These are phyloP conservation scores for Bombus picipes DNA, from an alignment of 1,140 invertebrate species.

Conservation along the genomic window DNA sequence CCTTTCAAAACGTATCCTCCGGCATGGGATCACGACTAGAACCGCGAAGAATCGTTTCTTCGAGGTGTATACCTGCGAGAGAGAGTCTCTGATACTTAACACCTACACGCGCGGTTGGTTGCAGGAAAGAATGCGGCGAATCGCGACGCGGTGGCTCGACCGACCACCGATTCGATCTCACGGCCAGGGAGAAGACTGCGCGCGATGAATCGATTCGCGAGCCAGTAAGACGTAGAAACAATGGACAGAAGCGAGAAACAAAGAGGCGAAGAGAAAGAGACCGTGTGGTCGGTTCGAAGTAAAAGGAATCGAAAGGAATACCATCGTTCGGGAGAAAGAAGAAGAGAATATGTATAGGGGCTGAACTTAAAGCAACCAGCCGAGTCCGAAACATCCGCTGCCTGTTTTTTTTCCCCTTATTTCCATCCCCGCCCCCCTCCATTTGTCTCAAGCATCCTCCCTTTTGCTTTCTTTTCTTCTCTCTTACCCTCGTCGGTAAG, in stretches of 20 bases:
- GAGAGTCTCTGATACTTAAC: not conserved
- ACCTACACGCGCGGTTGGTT: not conserved
- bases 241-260: constrained; percentile 24
- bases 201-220: constrained; percentile 18
- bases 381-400: constrained; percentile 56
- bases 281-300: not conserved
- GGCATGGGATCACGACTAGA: not conserved
- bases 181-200: too few relatives aligned
- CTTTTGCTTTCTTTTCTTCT: constrained; percentile 47
- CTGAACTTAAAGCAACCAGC: constrained; percentile 28
- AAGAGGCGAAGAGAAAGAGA: constrained; percentile 10
- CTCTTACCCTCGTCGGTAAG: not conserved
- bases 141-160: not conserved
- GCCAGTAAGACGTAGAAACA: constrained; percentile 19
- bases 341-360: not conserved
- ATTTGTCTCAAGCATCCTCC: constrained; percentile 55
- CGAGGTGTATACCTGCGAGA: not conserved
- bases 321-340: not conserved
- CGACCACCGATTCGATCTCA: constrained; percentile 9
- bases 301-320: constrained; percentile 9
- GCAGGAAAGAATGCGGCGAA: not conserved
- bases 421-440: not conserved
- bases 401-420: constrained; percentile 9
- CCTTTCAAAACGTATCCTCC: not conserved
- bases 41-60: not conserved